A percentile compares a stretch with the other conserved stretches of the same genome.
Evolutionary conservation across 2,888 invertebrate genomes (phyloP).

Genomic region (Deroplatys truncata): DNA sequence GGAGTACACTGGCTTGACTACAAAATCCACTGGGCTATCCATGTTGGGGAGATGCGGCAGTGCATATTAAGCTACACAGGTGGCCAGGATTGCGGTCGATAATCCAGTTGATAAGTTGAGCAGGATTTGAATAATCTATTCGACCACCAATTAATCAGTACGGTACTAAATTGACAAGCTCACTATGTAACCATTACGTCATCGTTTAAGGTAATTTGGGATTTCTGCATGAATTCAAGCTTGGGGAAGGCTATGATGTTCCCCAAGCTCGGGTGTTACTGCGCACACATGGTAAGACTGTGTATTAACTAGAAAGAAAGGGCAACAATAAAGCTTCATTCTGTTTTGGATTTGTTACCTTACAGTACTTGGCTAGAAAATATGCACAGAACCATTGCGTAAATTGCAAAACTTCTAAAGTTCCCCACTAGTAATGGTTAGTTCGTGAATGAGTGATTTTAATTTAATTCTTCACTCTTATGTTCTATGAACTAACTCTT

Average conservation of each 20-base stretch:
- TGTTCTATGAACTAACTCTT: too few relatives aligned
- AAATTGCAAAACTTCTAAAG: too few relatives aligned
- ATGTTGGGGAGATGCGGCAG: background rate
- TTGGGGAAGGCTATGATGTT: background rate
- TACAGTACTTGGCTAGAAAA: background rate
- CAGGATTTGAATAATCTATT: slow-evolving; percentile 21
- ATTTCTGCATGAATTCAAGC: background rate
- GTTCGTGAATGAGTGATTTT: too few relatives aligned
- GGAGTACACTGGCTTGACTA: background rate
- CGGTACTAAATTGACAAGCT: background rate
- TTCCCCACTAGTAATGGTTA: too few relatives aligned
- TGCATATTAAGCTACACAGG: background rate
- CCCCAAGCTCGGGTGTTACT: too few relatives aligned
- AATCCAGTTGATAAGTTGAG: slow-evolving; percentile 19
- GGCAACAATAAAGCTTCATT: background rate
- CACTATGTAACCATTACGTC: slow-evolving; percentile 7
- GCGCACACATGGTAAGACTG: background rate
- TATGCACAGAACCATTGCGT: too few relatives aligned
- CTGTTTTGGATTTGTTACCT: background rate
- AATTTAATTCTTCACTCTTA: too few relatives aligned
- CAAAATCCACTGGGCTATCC: background rate
- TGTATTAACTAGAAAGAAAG: background rate
- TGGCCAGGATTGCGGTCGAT: slow-evolving; percentile 2
- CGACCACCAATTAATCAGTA: background rate
- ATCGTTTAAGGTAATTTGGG: slow-evolving; percentile 12